Evolutionary conservation across 2,888 invertebrate genomes (phyloP), one percentile per base, ranked within the genome.

Genomic region (Pseudococcus jackbeardsleyi): DNA sequence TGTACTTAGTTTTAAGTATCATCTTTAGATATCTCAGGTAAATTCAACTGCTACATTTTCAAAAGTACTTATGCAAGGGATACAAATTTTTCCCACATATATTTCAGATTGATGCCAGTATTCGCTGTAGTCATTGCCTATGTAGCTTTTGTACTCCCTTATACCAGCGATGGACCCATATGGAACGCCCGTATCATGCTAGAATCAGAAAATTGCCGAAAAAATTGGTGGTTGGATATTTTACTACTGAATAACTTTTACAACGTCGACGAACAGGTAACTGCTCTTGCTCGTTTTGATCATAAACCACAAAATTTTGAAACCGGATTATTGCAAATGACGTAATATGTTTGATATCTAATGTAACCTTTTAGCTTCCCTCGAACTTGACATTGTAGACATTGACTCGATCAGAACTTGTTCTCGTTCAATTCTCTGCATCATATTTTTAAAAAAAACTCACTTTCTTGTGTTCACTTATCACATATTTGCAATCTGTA

Each of bases 1-100:
- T 91, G 54, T 90, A 90, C 87, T 82, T 90, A 6, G 88, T 90
- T 9, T 82, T 90, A 82, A 88, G 90, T 68, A 90, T 90, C 79
- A 50, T 90, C 6, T 90, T 90, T 87, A 89, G 91, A 79, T 91
- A 90, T 89, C 89, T 91, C 19, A 90, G 91, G 90, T 90, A 84
- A 88, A 82, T 42, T 89, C 22, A 9, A 54, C 6, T n/a, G n/a
- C 6, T 50, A 50, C 11, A 50, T 15, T 54, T n/a, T 17, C n/a
- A 54, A n/a, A 54, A 3, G 54, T 7, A 54, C n/a, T 6, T 54
- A n/a, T n/a, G n/a, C n/a, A n/a, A n/a, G n/a, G n/a, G n/a, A n/a
- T n/a, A n/a, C n/a, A n/a, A n/a, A n/a, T n/a, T n/a, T n/a, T n/a
- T n/a, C 15, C 54, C 6, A 54, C 3, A n/a, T 54, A 1, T 33